Conservation (phyloP, 2,888 invertebrate species). For the Brenthis ino region DNA sequence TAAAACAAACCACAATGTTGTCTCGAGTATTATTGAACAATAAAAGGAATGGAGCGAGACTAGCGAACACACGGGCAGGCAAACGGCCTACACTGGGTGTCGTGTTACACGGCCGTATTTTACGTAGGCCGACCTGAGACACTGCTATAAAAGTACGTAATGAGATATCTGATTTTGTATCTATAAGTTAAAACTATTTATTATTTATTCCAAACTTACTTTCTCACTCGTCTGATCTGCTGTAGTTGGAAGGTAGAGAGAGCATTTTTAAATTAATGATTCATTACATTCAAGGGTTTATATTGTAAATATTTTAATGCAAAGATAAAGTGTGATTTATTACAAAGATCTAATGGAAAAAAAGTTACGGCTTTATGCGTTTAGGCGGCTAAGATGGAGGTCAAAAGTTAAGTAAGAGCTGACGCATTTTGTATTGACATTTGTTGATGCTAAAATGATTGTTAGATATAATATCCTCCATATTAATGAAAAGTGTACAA, state of each 20-base stretch:
- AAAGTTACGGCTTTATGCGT: no score
- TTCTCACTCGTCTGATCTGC: neutral
- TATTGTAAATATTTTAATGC: neutral
- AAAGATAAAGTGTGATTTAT: no score
- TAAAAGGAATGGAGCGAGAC: neutral
- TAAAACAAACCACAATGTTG: constrained; percentile 3
- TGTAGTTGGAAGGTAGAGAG: neutral
- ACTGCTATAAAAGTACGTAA: constrained; percentile 16
- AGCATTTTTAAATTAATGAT: neutral
- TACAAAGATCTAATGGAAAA: no score
- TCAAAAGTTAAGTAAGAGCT: no score
- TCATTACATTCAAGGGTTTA: neutral
- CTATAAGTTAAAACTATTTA: constrained; percentile 6
- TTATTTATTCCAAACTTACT: neutral
- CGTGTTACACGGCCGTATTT: constrained; percentile 53
- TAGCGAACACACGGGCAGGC: constrained; percentile 12
- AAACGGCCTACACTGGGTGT: constrained; percentile 47
- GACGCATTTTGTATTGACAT: no score
- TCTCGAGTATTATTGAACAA: neutral
- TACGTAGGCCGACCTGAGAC: constrained; percentile 35
- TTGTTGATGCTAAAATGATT: no score
- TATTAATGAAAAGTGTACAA: no score
- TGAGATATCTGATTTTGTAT: constrained; percentile 11
- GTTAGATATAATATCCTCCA: no score
- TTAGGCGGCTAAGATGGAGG: no score